Evolutionary conservation across 2,888 invertebrate genomes (phyloP), one percentile per base, ranked within the genome.

Genomic region (Phytoseiulus persimilis): DNA sequence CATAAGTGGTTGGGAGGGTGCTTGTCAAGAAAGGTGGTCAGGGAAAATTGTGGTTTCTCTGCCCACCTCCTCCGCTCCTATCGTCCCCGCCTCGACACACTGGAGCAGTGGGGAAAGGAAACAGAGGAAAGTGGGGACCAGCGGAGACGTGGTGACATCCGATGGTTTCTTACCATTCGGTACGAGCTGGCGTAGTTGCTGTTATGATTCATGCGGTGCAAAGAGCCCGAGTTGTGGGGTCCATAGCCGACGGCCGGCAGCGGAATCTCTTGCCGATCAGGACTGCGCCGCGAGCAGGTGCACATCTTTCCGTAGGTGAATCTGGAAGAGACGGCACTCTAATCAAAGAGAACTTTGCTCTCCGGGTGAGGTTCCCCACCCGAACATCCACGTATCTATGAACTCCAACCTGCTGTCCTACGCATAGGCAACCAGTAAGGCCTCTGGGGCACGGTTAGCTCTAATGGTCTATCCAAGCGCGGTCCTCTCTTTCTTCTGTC

Each of bases 301-400:
- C 91, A 91, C 14, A 91, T 83, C 32, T 91, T 90, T 28, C 91
- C 91, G 89, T 91, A 91, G 31, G 91, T 90, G 46, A 91, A 91
- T 28, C 91, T 91, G 90, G 91, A 91, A 31, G 91, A 91, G 83
- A 91, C 91, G 89, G 91, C 91, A 65, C 65, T 65, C 23, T 28
- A 3, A 65, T 65, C 65, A 65, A 65, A 23, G 65, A 23, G 65
- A 65, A 65, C 23, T 65, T 65, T 65, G 65, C 65, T 14, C 65
- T 65, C 65, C 65, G 18, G 9, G 23, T 28, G 65, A 65, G 18
- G 18, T 23, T 65, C 18, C 18, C 28, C 65, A 2, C 28, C 65
- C 65, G 18, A 65, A 14, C 65, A 65, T 28, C 23, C 18, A 65
- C 28, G 28, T 65, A 23, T 65, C 65, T 65, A 65, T 28, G 11